Base-by-base conservation (phyloP, 2,888 invertebrate genomes). In the Scaptodrosophila latifasciaeformis region DNA sequence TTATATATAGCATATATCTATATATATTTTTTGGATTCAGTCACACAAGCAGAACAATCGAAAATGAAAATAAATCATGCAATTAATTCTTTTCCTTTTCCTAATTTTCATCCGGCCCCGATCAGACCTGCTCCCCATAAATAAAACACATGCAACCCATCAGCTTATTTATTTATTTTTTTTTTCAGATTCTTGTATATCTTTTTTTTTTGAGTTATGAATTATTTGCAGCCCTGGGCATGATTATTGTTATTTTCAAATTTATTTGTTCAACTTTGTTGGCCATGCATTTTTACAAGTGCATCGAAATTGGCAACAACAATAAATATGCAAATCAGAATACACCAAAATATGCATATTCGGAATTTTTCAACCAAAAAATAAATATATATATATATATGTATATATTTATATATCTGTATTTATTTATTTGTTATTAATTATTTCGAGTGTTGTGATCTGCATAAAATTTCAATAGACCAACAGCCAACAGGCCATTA, bases 141-240 rank as follows among this genome's bases (percentile, higher is more conserved):
- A n/a, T n/a, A n/a, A n/a, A n/a, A n/a, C n/a, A n/a, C n/a, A n/a
- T n/a, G n/a, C n/a, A n/a, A n/a, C n/a, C n/a, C n/a, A n/a, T n/a
- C n/a, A n/a, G n/a, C n/a, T n/a, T n/a, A n/a, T n/a, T n/a, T n/a
- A n/a, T n/a, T n/a, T n/a, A n/a, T n/a, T n/a, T n/a, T n/a, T n/a
- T n/a, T n/a, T n/a, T n/a, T n/a, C 35, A 35, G 49, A 49, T 56
- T 40, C 37, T 18, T 43, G 9, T 24, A 1, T 6, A 35, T 17
- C 39, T 6, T 1, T 1, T 42, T n/a, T 3, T 29, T n/a, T n/a
- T n/a, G n/a, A n/a, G n/a, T n/a, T n/a, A n/a, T n/a, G n/a, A n/a
- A n/a, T n/a, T n/a, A 19, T 30, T 27, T 5, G 27, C 27, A 27
- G 27, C n/a, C n/a, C n/a, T n/a, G n/a, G n/a, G n/a, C n/a, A n/a